Evolutionary conservation across 1,140 invertebrate genomes (phyloP).

Genomic region (Penaeus chinensis): DNA sequence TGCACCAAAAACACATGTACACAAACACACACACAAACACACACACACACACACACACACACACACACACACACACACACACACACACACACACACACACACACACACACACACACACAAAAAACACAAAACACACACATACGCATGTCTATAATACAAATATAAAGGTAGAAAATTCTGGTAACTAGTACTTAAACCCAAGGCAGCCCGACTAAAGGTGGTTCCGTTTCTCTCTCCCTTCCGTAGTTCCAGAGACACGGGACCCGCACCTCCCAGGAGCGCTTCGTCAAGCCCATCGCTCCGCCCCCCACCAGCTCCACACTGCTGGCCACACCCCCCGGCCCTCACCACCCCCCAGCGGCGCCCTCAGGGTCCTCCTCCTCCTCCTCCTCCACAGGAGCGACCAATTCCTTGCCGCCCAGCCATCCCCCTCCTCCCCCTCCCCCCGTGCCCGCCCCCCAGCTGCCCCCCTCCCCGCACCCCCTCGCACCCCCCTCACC

Average conservation of each 20-base stretch:
- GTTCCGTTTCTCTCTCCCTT: neutral
- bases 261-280: constrained; percentile 69
- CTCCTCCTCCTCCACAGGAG: constrained; percentile 20
- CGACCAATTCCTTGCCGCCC: too few relatives aligned
- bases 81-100: too few relatives aligned
- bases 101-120: too few relatives aligned
- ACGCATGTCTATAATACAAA: too few relatives aligned
- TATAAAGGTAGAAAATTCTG: too few relatives aligned
- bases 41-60: too few relatives aligned
- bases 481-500: constrained; percentile 62
- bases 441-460: constrained; percentile 41
- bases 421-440: constrained; percentile 21
- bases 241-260: constrained; percentile 51
- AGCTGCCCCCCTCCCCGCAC: constrained; percentile 48
- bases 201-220: too few relatives aligned
- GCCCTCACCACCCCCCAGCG: constrained; percentile 25
- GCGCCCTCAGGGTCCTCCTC: constrained; percentile 8
- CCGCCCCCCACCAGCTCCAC: constrained; percentile 68
- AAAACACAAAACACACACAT: too few relatives aligned
- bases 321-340: constrained; percentile 59
- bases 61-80: too few relatives aligned
- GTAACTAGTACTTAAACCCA: too few relatives aligned
- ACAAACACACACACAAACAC: too few relatives aligned
- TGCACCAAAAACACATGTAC: too few relatives aligned
- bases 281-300: constrained; percentile 82